Conservation (phyloP, 2,888 invertebrate genomes). For the Anthrax anthrax region DNA sequence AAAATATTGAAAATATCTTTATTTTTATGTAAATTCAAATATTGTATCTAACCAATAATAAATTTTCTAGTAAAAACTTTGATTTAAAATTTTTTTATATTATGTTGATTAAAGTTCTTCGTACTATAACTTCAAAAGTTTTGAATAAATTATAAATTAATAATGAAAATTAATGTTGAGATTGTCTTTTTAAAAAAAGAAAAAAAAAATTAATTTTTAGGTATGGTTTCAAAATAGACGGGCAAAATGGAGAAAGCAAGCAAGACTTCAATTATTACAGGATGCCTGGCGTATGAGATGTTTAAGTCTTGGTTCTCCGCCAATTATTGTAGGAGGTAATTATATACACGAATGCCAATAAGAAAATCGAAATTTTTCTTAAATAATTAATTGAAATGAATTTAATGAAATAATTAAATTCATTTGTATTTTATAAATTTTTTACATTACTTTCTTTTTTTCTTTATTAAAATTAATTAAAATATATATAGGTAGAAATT, state of each 20-base stretch:
- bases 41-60: too few species aligned
- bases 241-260: conserved; percentile 85
- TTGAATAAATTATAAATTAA: too few species aligned
- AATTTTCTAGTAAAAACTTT: too few species aligned
- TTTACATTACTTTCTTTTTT: not conserved
- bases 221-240: conserved; percentile 87
- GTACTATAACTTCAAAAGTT: too few species aligned
- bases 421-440: not conserved
- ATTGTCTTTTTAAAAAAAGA: too few species aligned
- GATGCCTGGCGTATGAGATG: conserved; percentile 87
- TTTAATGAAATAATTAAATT: not conserved
- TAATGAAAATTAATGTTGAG: too few species aligned
- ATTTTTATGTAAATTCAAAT: too few species aligned
- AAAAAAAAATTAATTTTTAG: conserved; percentile 33
- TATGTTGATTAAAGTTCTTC: too few species aligned
- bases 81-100: too few species aligned
- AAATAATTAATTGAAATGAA: not conserved
- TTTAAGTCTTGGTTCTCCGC: conserved; percentile 52
- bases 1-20: too few species aligned
- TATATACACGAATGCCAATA: not conserved
- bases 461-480: too few species aligned
- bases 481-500: conserved; percentile 5
- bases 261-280: conserved; percentile 68
- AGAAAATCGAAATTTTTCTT: not conserved
- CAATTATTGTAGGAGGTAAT: conserved; percentile 39